A percentile compares a stretch with the other conserved stretches of the same genome.
Conservation (phyloP, 2,888 invertebrate species). For the Aromia moschata region DNA sequence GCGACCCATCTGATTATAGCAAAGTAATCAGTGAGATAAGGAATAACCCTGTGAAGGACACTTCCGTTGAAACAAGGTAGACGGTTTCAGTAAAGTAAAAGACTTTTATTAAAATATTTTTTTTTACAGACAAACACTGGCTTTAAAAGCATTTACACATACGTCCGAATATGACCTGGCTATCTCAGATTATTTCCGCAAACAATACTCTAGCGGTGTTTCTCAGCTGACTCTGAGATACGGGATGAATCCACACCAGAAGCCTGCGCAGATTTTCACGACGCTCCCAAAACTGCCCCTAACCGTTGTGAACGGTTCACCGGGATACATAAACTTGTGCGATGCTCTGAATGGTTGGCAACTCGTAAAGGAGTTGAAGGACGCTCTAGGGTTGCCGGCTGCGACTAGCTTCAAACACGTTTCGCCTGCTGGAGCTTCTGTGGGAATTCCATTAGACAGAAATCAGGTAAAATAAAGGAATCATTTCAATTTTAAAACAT, state of each 20-base stretch:
- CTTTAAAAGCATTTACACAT: conserved; percentile 94
- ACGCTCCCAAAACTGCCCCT: conserved; percentile 82
- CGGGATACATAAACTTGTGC: conserved; percentile 97
- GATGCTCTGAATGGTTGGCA: conserved; percentile 99
- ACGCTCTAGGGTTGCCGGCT: conserved; percentile 84
- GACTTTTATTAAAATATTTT: not conserved
- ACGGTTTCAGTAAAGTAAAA: conserved; percentile 73
- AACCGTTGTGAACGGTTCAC: conserved; percentile 90
- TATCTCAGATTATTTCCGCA: conserved; percentile 95
- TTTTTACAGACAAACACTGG: conserved; percentile 73
- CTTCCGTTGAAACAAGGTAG: conserved; percentile 76
- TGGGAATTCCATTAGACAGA: conserved; percentile 80
- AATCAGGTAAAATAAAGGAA: conserved; percentile 66
- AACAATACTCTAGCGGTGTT: conserved; percentile 80
- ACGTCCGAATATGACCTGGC: conserved; percentile 94
- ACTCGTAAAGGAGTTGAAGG: conserved; percentile 86
- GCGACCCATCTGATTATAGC: conserved; percentile 90
- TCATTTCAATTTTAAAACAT: no score
- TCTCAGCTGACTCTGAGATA: conserved; percentile 88
- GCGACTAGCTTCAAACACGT: conserved; percentile 98
- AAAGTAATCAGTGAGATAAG: conserved; percentile 76
- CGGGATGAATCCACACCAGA: conserved; percentile 98
- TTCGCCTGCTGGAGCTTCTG: conserved; percentile 96
- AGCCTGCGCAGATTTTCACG: conserved; percentile 92
- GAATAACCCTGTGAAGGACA: conserved; percentile 71